Conservation (phyloP, 1,140 invertebrate species). For the Macrotrachela quadricornifera region DNA sequence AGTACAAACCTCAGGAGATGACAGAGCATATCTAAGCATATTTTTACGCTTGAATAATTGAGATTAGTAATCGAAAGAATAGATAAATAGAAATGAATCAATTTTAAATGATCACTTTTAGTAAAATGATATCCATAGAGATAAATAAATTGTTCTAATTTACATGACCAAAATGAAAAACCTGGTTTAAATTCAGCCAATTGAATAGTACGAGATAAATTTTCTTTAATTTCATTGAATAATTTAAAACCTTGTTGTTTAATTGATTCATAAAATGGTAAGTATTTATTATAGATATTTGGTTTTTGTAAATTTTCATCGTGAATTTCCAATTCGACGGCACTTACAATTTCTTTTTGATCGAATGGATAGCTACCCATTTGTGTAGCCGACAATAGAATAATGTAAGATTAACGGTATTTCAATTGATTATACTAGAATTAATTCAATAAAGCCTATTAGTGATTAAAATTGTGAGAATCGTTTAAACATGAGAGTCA, state of each 20-base stretch:
- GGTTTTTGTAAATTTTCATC: neutral
- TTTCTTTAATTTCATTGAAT: slow-evolving; percentile 30
- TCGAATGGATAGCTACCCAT: no score
- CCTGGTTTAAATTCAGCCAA: slow-evolving; percentile 30
- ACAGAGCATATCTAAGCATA: slow-evolving; percentile 34
- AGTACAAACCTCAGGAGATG: slow-evolving; percentile 28
- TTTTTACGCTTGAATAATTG: slow-evolving; percentile 46
- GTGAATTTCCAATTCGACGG: no score
- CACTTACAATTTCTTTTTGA: no score
- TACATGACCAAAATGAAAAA: slow-evolving; percentile 24
- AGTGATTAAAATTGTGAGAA: no score
- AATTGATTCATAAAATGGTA: slow-evolving; percentile 29
- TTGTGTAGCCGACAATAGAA: no score
- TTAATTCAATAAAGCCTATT: no score
- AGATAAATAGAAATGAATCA: slow-evolving; percentile 62
- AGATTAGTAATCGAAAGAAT: slow-evolving; percentile 50
- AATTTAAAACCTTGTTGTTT: slow-evolving; percentile 26
- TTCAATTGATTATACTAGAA: no score
- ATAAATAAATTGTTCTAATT: slow-evolving; percentile 32
- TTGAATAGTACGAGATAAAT: slow-evolving; percentile 28
- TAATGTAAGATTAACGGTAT: no score
- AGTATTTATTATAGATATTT: slow-evolving; percentile 18
- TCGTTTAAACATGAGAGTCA: no score
- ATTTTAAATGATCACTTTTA: slow-evolving; percentile 65
- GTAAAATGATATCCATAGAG: slow-evolving; percentile 64